Conservation (phyloP, 2,797 vertebrate species). For the Nyctibius grandis region DNA sequence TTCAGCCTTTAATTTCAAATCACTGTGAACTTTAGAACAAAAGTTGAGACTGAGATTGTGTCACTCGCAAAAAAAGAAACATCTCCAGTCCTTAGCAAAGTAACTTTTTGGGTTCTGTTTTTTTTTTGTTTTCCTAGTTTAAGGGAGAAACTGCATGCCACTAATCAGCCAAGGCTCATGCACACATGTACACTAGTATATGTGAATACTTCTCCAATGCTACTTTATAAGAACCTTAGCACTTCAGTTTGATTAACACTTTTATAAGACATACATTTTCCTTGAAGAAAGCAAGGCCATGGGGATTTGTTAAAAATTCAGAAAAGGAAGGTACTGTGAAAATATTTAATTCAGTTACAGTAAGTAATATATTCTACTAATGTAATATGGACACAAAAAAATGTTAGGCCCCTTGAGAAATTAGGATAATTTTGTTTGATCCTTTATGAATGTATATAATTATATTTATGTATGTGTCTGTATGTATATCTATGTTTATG, state of each 20-base stretch:
- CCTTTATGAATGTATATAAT: slow-evolving; percentile 37
- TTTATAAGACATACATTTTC: slow-evolving; percentile 58
- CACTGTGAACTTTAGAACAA: slow-evolving; percentile 50
- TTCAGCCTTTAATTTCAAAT: slow-evolving; percentile 53
- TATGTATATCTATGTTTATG: slow-evolving; percentile 43
- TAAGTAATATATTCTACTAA: slow-evolving; percentile 68
- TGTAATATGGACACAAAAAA: slow-evolving; percentile 56
- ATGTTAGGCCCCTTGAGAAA: slow-evolving; percentile 58
- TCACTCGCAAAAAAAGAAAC: slow-evolving; percentile 5
- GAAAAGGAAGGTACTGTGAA: slow-evolving; percentile 50
- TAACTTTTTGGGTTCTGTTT: background rate
- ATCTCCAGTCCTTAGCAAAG: background rate
- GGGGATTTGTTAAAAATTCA: slow-evolving; percentile 56
- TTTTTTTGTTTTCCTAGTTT: background rate
- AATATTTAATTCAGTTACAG: slow-evolving; percentile 64
- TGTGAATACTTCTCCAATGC: background rate
- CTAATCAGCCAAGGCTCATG: slow-evolving; percentile 25
- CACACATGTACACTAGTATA: background rate
- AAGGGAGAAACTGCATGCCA: background rate
- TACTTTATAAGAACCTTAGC: slow-evolving; percentile 17
- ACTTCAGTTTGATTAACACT: slow-evolving; percentile 63
- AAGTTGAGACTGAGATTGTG: background rate
- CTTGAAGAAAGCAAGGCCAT: slow-evolving; percentile 51
- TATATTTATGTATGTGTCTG: slow-evolving; percentile 29
- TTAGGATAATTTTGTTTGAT: slow-evolving; percentile 56